phyloP scores from a whole-genome alignment of 2,113 vertebrate species.

The Malurus alboscapulatus region DNA sequence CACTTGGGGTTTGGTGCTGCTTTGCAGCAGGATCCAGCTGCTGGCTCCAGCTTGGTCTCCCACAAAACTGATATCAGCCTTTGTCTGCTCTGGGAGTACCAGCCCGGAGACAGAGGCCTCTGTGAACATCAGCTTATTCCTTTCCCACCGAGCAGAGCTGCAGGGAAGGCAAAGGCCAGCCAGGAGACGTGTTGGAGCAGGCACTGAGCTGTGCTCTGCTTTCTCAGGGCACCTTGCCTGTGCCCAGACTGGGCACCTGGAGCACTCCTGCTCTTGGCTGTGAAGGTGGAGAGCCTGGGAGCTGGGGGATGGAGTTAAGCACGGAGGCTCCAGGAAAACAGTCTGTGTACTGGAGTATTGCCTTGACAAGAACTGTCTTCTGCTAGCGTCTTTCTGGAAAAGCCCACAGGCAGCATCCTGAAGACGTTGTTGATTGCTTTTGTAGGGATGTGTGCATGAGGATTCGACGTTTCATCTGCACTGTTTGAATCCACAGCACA shows the following conservation, averaged over 20 bases:
- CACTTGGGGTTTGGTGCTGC: background rate
- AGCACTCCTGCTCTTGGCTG: background rate
- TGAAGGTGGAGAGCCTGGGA: background rate
- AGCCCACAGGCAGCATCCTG: background rate
- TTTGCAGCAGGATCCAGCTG: conserved; percentile 6
- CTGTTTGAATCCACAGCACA: rapidly evolving
- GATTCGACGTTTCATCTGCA: background rate
- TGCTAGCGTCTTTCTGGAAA: background rate
- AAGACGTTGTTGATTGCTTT: background rate
- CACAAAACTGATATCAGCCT: background rate
- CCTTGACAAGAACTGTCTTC: background rate
- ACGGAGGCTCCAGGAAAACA: background rate
- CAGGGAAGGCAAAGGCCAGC: background rate
- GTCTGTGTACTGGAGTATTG: background rate
- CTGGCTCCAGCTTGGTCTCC: background rate
- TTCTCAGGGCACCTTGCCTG: background rate
- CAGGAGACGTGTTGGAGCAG: background rate
- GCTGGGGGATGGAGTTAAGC: background rate
- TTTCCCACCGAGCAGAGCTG: background rate
- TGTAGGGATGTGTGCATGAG: background rate
- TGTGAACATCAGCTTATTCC: background rate
- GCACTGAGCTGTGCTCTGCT: background rate
- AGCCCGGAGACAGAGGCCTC: background rate
- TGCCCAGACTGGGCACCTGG: rapidly evolving
- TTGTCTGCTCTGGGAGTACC: background rate